Evolutionary conservation across 2,888 invertebrate species (phyloP), one percentile per base, ranked within the genome.

Genomic region (Bombylius major): DNA sequence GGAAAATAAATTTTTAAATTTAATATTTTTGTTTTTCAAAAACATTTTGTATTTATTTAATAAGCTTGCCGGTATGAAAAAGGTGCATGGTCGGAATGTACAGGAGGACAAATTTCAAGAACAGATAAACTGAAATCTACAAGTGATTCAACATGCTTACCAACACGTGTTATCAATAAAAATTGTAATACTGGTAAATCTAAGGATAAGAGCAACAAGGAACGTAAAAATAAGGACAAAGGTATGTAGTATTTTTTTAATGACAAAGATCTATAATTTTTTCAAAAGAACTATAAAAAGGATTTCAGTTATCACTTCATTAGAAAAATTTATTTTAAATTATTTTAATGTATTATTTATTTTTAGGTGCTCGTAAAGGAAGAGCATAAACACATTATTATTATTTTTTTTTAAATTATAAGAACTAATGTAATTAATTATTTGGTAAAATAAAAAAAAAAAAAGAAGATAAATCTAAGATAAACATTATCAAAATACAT

Each of bases 1-100:
- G 23, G 23, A 23, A 23, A 2, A 23, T 3, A 23, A 23, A 23
- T 23, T 23, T 23, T 23, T 23, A 23, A 23, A 23, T 23, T 23
- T 3, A 23, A 23, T 23, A 23, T 23, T 23, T 23, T 23, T 23
- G 23, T 23, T 23, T 23, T 23, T 23, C 23, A 23, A 23, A 23
- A 23, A 23, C 3, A 23, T 23, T 23, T 23, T 23, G 23, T 23
- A 23, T 23, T 23, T 3, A 23, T 23, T 23, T 23, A 23, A 23
- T 23, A 23, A 78, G 91, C 89, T 62, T 92, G 92, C 75, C 87
- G 91, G 65, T 92, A 92, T 75, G 89, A 89, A 69, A 91, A 91
- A 73, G 89, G 90, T 44, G 77, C 87, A 61, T 92, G 91, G 89
- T 84, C 85, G 69, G 87, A 86, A 69, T 92, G 92, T 77, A 79